Percentiles rank a stretch among this genome's conserved stretches.
These are phyloP conservation scores for Odontophorus gujanensis DNA, from an alignment of 2,113 vertebrate genomes.

Conservation along the genomic window DNA sequence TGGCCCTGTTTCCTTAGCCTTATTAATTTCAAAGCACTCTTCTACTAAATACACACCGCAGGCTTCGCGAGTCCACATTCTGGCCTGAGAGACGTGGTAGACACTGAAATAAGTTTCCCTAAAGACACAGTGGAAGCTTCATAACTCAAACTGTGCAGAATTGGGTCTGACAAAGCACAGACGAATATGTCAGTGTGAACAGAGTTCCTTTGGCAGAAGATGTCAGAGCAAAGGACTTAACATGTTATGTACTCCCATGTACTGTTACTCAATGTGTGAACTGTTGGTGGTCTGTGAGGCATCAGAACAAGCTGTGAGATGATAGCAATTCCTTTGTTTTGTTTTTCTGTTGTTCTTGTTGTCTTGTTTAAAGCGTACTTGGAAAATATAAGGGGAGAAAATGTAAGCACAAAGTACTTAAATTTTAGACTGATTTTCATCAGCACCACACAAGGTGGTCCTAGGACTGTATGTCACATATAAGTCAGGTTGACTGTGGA, in stretches of 20 bases:
- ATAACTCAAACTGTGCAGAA: slow-evolving; percentile 27
- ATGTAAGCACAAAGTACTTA: slow-evolving; percentile 11
- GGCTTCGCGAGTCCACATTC: background rate
- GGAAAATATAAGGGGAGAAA: slow-evolving; percentile 2
- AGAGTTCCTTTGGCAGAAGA: slow-evolving; percentile 27
- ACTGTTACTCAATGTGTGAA: slow-evolving; percentile 37
- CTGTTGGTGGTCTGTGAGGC: slow-evolving; percentile 39
- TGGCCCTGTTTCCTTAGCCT: slow-evolving; percentile 14
- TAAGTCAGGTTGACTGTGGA: background rate
- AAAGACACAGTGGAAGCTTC: background rate
- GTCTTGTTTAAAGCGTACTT: background rate
- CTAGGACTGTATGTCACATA: background rate
- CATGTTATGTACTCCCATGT: background rate
- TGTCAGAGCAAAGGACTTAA: background rate
- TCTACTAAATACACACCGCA: slow-evolving; percentile 18
- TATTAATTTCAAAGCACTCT: slow-evolving; percentile 59
- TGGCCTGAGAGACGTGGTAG: background rate
- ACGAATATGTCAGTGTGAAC: background rate
- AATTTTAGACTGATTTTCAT: background rate
- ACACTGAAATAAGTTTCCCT: slow-evolving; percentile 53
- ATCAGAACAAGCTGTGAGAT: slow-evolving; percentile 1
- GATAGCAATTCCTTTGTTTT: background rate
- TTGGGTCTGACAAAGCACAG: slow-evolving; percentile 31
- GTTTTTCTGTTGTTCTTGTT: background rate
- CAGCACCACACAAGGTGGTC: background rate